Base-by-base conservation (phyloP, 2,113 vertebrate genomes). In the Hippoglossus stenolepis region DNA sequence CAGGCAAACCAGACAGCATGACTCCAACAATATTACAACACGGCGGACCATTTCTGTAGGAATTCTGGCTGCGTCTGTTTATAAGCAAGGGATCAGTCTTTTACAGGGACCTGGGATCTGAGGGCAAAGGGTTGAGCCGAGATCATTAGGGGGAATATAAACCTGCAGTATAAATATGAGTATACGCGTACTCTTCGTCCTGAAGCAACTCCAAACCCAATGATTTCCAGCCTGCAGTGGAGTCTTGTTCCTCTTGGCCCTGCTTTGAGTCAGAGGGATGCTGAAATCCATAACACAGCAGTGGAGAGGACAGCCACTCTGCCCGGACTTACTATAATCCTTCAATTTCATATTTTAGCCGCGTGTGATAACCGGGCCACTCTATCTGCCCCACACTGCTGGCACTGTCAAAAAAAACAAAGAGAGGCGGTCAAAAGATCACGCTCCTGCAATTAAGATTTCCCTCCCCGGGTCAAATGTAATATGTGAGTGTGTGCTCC, bases 291-390 rank as follows among this genome's bases (percentile, higher is more conserved):
- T 75, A 20, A 75, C 81, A 83, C 47, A 73, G 72, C 70, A 66
- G 79, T 47, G 59, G 65, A 77, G 68, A 66, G 76, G 70, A 78
- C 73, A 73, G 24, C 23, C 72, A 66, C 63, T 82, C 65, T 77
- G 69, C 66, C 17, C 65, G 63, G 87, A 85, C 72, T 87, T 86
- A 86, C 53, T 71, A 71, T 58, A 90, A 91, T 92, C 86, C 87
- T 82, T 86, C 80, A 86, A 82, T 90, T 91, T 92, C 49, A 87
- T 65, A 85, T 89, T 86, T 86, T 70, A 75, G 70, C 65, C 0
- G 11, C 47, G 38, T 57, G 47, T 67, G 75, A 90, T 88, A 85
- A 83, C 14, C 0, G 57, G 59, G 65, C 65, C 54, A 28, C 81
- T 79, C 51, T 79, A 75, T 86, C 81, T 73, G 83, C 73, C 67